These are phyloP conservation scores for Macropis europaea DNA, from an alignment of 2,888 invertebrate species.

Conservation along the genomic window DNA sequence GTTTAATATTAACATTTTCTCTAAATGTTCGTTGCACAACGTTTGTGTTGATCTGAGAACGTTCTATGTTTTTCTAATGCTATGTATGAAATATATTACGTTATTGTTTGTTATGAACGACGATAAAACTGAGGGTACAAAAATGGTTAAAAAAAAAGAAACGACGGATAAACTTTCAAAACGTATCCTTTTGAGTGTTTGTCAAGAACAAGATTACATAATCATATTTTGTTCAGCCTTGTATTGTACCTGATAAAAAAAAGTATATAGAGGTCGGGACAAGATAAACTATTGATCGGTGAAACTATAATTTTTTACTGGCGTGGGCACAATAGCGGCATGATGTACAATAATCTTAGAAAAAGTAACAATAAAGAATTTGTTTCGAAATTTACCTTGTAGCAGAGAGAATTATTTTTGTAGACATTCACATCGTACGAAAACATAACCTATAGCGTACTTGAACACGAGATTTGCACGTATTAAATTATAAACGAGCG, in stretches of 20 bases:
- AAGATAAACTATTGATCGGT: slow-evolving; percentile 43
- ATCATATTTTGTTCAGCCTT: slow-evolving; percentile 62
- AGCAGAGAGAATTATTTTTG: slow-evolving; percentile 36
- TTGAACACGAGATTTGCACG: not conserved
- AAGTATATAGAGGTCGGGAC: slow-evolving; percentile 39
- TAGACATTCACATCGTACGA: slow-evolving; percentile 17
- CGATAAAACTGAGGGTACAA: not conserved
- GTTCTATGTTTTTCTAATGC: slow-evolving; percentile 15
- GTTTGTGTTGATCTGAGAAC: slow-evolving; percentile 17
- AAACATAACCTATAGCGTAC: not conserved
- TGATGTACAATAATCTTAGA: slow-evolving; percentile 54
- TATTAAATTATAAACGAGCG: not conserved
- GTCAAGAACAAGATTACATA: slow-evolving; percentile 44
- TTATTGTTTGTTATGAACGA: not conserved
- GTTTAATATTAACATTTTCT: slow-evolving; percentile 9
- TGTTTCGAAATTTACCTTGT: slow-evolving; percentile 52
- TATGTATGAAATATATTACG: not conserved
- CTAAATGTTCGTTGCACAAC: slow-evolving; percentile 33
- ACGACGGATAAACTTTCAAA: not conserved
- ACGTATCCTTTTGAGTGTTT: slow-evolving; percentile 23
- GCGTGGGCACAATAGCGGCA: slow-evolving; percentile 47
- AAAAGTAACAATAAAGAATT: slow-evolving; percentile 62
- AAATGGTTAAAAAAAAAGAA: not conserved
- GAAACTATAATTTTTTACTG: slow-evolving; percentile 52
- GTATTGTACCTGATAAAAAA: slow-evolving; percentile 66